Conservation (phyloP, 2,113 vertebrate species). For the Xiphophorus hellerii region DNA sequence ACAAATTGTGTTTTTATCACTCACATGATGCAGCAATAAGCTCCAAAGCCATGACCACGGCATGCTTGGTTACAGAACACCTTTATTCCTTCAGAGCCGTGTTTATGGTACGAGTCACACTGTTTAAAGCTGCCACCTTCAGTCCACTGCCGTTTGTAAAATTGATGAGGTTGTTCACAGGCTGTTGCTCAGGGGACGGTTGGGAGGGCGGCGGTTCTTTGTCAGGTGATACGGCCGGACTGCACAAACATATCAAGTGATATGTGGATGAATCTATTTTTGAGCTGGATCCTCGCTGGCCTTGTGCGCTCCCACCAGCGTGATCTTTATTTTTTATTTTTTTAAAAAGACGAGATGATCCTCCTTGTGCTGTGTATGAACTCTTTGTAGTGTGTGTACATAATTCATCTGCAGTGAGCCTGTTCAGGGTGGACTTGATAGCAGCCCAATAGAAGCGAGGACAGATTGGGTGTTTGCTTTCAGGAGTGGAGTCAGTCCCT, state of each 20-base stretch:
- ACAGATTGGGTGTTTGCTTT: slow-evolving; percentile 1
- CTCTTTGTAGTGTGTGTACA: slow-evolving; percentile 30
- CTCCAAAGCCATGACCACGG: no score
- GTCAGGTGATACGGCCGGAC: slow-evolving; percentile 58
- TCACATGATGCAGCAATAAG: not conserved
- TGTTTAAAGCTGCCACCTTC: slow-evolving; percentile 15
- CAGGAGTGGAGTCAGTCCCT: not conserved
- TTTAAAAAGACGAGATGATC: slow-evolving; percentile 9
- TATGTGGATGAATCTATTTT: slow-evolving; percentile 10
- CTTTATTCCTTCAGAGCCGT: slow-evolving; percentile 16
- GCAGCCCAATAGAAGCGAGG: slow-evolving; percentile 2
- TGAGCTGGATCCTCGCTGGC: slow-evolving; percentile 1
- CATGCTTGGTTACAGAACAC: not conserved
- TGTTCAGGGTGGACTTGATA: slow-evolving; percentile 3
- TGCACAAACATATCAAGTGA: slow-evolving; percentile 50
- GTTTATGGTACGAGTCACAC: slow-evolving; percentile 31
- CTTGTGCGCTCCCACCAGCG: slow-evolving; percentile 14
- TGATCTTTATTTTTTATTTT: no score
- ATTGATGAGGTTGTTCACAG: slow-evolving; percentile 72
- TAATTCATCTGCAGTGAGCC: slow-evolving; percentile 37
- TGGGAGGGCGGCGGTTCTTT: slow-evolving; percentile 50
- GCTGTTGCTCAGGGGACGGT: slow-evolving; percentile 61
- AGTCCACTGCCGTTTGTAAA: slow-evolving; percentile 61
- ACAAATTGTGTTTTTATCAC: not conserved
- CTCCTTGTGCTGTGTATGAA: slow-evolving; percentile 30